phyloP scores from a whole-genome alignment of 2,113 vertebrate genomes.

The Amphiprion percula region DNA sequence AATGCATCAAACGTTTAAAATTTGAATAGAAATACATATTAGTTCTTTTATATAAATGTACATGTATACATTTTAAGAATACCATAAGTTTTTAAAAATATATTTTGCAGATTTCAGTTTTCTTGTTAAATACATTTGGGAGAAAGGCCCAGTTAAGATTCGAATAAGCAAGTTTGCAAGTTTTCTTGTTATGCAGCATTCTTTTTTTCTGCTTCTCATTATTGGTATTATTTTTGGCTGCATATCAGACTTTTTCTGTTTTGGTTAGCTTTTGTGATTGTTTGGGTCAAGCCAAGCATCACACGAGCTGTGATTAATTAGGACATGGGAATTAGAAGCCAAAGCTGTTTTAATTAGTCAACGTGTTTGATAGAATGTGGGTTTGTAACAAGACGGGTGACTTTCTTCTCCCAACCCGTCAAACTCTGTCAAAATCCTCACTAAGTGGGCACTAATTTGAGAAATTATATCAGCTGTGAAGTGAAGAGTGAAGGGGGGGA shows the following conservation, averaged over 20 bases:
- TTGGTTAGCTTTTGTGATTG: constrained; percentile 36
- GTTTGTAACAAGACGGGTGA: constrained; percentile 84
- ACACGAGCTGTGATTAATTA: constrained; percentile 87
- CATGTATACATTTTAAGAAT: too few relatives aligned
- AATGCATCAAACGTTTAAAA: too few relatives aligned
- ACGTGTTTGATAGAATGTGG: constrained; percentile 79
- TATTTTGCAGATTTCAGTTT: not conserved
- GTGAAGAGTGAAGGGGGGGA: constrained; percentile 81
- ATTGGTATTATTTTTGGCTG: constrained; percentile 37
- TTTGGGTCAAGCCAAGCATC: constrained; percentile 55
- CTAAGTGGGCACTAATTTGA: constrained; percentile 84
- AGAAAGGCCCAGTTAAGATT: not conserved
- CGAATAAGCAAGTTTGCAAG: not conserved
- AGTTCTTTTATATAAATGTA: too few relatives aligned
- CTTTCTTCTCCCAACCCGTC: constrained; percentile 88
- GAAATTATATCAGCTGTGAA: constrained; percentile 87
- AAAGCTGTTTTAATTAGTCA: constrained; percentile 90
- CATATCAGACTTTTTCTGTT: constrained; percentile 44
- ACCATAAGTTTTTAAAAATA: too few relatives aligned
- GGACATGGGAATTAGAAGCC: constrained; percentile 83
- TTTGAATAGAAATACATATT: too few relatives aligned
- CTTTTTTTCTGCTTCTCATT: not conserved
- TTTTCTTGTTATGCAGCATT: not conserved
- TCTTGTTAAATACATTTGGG: not conserved
- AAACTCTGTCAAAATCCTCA: constrained; percentile 85